phyloP scores from a whole-genome alignment of 2,888 invertebrate genomes.

The Pheosia tremula region DNA sequence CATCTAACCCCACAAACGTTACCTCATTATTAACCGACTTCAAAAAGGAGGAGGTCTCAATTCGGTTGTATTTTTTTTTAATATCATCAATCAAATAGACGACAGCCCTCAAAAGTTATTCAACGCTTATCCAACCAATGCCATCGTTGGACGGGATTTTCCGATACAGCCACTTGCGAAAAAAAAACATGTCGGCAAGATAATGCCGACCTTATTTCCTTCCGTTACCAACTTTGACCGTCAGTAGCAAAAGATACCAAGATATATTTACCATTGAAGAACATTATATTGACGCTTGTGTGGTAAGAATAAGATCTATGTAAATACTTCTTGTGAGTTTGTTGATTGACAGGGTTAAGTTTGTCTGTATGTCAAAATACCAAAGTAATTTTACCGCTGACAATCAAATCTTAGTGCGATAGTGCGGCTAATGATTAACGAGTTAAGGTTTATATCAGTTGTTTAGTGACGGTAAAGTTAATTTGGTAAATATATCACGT shows the following conservation, averaged over 20 bases:
- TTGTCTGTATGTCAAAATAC: background rate
- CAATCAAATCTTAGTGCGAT: conserved; percentile 12
- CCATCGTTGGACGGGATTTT: conserved; percentile 17
- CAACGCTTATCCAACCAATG: background rate
- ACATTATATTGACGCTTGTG: conserved; percentile 3
- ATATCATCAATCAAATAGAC: too few species aligned
- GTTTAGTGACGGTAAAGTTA: background rate
- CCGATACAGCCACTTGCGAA: conserved; percentile 18
- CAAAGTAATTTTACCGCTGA: background rate
- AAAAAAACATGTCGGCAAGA: conserved; percentile 24
- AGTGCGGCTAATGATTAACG: background rate
- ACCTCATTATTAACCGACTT: too few species aligned
- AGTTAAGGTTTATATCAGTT: background rate
- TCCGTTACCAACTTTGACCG: conserved; percentile 34
- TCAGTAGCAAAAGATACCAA: conserved; percentile 27
- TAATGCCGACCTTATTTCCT: conserved; percentile 41
- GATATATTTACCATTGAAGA: background rate
- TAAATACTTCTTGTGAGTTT: background rate
- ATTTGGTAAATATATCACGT: background rate
- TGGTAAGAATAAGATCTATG: background rate
- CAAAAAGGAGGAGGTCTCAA: too few species aligned
- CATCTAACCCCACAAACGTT: too few species aligned
- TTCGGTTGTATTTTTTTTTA: too few species aligned
- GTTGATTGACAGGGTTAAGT: background rate
- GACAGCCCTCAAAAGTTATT: too few species aligned